Base-by-base conservation (phyloP, 2,888 invertebrate species). In the Eupeodes luniger region DNA sequence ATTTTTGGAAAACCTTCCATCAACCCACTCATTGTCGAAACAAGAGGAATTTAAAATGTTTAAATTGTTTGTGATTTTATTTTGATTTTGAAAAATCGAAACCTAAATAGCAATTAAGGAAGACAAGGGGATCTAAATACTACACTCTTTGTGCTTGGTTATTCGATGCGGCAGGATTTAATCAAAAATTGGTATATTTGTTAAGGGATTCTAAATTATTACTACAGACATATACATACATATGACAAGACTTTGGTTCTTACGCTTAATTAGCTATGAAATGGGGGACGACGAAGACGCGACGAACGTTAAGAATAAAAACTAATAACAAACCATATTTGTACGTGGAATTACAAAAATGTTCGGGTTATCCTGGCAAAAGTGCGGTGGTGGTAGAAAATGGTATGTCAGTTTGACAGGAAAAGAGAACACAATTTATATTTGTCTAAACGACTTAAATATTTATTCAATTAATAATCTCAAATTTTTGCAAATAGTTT, bases 401-500 rank as follows among this genome's bases (percentile, higher is more conserved):
- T 27, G 0, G 40, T 69, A 27, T 51, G n/a, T 40, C 5, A n/a
- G 16, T 12, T 7, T 19, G 62, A 62, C 85, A 79, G 51, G 9
- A 53, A n/a, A 19, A 69, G 47, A 14, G 19, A 19, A n/a, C 62
- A 78, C 40, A 40, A 5, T 40, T 27, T 40, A 9, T 40, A 66
- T 81, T 78, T 75, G 66, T 75, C 81, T 74, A 88, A 88, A 81
- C 75, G 85, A 81, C 88, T 88, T 81, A 88, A 88, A 88, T 88
- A 88, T 88, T 88, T 88, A 81, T 88, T 88, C 88, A 88, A 88
- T 88, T 88, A 85, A 88, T 88, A 88, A 85, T 81, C 77, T 74
- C 19, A 74, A 67, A 44, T 47, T 76, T 61, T 67, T 79, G 70
- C 61, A 19, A 76, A 81, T 75, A 75, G 75, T 69, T 77, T 27